These are phyloP conservation scores for Pocillopora meandrina DNA, from an alignment of 92 coral and sea anemone species.

Conservation along the genomic window DNA sequence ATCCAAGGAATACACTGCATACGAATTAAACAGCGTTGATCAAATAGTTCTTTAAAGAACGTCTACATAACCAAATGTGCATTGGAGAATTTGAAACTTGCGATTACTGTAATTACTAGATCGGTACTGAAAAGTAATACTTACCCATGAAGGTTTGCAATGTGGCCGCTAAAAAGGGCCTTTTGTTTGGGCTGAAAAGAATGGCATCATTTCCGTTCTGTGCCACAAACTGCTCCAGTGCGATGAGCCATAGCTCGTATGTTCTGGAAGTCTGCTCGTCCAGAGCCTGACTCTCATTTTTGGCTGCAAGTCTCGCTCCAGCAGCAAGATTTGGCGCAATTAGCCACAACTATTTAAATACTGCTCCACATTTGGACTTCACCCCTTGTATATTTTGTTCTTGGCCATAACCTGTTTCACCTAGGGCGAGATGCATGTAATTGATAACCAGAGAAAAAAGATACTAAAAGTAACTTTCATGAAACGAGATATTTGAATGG, in stretches of 20 bases:
- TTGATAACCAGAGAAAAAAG: too few relatives aligned
- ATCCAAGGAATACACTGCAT: neutral
- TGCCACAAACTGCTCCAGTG: slow-evolving; percentile 33
- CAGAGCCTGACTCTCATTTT: slow-evolving; percentile 26
- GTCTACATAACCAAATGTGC: neutral
- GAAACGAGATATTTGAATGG: slow-evolving; percentile 4
- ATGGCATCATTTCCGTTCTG: slow-evolving; percentile 28
- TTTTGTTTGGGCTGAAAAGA: slow-evolving; percentile 36
- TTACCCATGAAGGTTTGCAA: slow-evolving; percentile 40
- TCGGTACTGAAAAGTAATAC: slow-evolving; percentile 1
- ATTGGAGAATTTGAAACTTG: neutral
- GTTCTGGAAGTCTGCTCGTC: slow-evolving; percentile 24
- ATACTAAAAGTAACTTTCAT: neutral
- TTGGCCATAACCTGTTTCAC: neutral
- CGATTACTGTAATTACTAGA: neutral
- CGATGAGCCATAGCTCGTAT: slow-evolving; percentile 46
- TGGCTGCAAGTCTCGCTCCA: slow-evolving; percentile 40
- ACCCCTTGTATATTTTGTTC: slow-evolving; percentile 1
- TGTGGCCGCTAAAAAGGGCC: slow-evolving; percentile 43
- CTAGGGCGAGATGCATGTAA: neutral
- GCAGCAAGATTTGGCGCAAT: slow-evolving; percentile 35
- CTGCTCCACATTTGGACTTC: slow-evolving; percentile 9
- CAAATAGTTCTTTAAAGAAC: neutral
- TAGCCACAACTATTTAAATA: slow-evolving; percentile 15
- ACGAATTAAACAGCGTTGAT: neutral